Evolutionary conservation across 2,797 vertebrate genomes (phyloP).

Genomic region (Fratercula arctica): DNA sequence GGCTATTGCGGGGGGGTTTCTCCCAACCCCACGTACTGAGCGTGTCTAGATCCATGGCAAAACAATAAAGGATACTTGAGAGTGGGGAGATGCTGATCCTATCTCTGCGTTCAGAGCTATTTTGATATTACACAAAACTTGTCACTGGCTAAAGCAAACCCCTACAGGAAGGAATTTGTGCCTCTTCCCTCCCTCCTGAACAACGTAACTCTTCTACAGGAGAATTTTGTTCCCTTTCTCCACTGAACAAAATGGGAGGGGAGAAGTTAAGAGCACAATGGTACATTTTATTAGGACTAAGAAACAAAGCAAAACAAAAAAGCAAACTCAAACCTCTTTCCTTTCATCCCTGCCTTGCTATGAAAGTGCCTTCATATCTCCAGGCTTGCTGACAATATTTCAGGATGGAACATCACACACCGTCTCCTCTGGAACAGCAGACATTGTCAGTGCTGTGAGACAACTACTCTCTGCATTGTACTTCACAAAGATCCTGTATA

Average conservation of each 20-base stretch:
- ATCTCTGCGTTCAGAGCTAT: not conserved
- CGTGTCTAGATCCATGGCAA: not conserved
- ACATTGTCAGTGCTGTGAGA: slow-evolving; percentile 61
- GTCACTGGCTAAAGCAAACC: not conserved
- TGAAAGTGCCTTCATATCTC: slow-evolving; percentile 64
- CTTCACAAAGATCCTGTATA: slow-evolving; percentile 44
- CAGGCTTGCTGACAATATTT: slow-evolving; percentile 68
- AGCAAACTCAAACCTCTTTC: slow-evolving; percentile 53
- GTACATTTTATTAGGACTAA: slow-evolving; percentile 45
- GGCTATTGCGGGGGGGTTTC: not conserved
- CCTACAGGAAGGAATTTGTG: not conserved
- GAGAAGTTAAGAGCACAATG: slow-evolving; percentile 39
- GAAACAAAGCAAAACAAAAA: slow-evolving; percentile 63
- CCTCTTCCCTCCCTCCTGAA: not conserved
- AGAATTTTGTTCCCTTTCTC: slow-evolving; percentile 10
- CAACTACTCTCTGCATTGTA: slow-evolving; percentile 55
- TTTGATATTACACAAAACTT: not conserved
- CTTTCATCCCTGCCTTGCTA: slow-evolving; percentile 61
- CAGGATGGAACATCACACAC: slow-evolving; percentile 67
- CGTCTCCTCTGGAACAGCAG: slow-evolving; percentile 59
- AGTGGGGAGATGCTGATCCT: not conserved
- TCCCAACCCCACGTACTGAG: not conserved
- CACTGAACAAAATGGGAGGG: not conserved
- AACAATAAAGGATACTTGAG: not conserved
- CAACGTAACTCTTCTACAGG: not conserved